Evolutionary conservation across 64 coral and sea anemone genomes (phyloP), one percentile per base, ranked within the genome.

Genomic region (Exaiptasia diaphana): DNA sequence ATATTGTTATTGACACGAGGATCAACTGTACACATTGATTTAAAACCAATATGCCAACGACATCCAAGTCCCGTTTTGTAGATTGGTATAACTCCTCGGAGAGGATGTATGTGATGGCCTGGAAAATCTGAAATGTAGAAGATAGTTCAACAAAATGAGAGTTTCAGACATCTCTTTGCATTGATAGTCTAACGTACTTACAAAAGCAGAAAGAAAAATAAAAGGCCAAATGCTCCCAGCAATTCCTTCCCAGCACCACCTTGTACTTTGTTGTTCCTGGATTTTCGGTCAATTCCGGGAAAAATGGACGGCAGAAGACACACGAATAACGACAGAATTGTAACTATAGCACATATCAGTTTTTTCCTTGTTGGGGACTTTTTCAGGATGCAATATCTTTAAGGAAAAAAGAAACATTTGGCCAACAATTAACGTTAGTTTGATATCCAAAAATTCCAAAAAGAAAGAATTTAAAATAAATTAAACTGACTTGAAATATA

Each of bases 161-260:
- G n/a, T n/a, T n/a, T n/a, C n/a, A n/a, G n/a, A n/a, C n/a, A n/a
- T n/a, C n/a, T n/a, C n/a, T n/a, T n/a, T n/a, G n/a, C n/a, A 46
- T 8, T 46, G 43, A 7, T 8, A 62, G 6, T 8, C 6, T 23
- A 22, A 8, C n/a, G 22, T 41, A 93, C 90, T 83, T 83, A 93
- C 90, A 88, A 88, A 88, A 61, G 58, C 84, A 41, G 88, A 27
- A 77, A 93, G 87, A 41, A 88, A 88, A 38, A 68, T 80, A 4
- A 88, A 38, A 70, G 90, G 90, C 90, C 90, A 93, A 15, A 93
- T 70, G 18, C 87, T 50, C 75, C 84, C 79, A 53, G 77, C 90
- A 2, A 68, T 9, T 1, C 90, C 90, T n/a, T n/a, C 24, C 38
- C 77, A 2, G 90, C 90, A 17, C 84, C 90, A 22, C 90, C 90